Conservation (phyloP, 2,797 vertebrate species). For the Hylomyscus alleni region DNA sequence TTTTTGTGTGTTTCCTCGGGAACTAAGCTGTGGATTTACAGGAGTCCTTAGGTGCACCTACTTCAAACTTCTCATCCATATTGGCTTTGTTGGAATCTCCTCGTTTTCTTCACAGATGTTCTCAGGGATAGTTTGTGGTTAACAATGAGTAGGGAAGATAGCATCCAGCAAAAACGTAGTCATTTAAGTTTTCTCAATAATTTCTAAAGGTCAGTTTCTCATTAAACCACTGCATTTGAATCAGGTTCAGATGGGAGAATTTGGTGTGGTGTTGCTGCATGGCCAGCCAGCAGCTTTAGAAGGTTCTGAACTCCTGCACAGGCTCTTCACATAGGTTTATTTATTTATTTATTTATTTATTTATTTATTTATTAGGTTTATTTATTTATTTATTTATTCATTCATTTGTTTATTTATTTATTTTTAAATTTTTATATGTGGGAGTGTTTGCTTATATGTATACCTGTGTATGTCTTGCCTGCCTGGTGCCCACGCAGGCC, state of each 20-base stretch:
- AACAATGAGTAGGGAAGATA: background rate
- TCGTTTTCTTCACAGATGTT: background rate
- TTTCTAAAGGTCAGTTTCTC: slow-evolving; percentile 26
- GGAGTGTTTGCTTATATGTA: background rate
- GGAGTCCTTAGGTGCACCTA: background rate
- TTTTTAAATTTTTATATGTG: background rate
- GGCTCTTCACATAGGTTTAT: background rate
- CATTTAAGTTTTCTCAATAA: background rate
- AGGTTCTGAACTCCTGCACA: background rate
- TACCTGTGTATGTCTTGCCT: too few relatives aligned
- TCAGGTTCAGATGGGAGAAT: background rate
- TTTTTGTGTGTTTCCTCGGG: too few relatives aligned
- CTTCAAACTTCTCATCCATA: slow-evolving; percentile 14
- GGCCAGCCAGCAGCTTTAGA: background rate
- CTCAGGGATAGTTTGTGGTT: slow-evolving; percentile 13
- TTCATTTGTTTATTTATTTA: background rate
- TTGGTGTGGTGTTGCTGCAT: background rate
- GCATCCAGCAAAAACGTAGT: background rate
- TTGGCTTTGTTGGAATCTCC: background rate
- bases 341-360: background rate
- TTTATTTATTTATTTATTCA: background rate
- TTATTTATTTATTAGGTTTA: background rate
- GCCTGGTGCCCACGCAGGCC: background rate
- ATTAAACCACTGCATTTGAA: background rate
- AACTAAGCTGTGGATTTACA: too few relatives aligned